A percentile compares a stretch with the other conserved stretches of the same genome.
Evolutionary conservation across 2,888 invertebrate species (phyloP).

Genomic region (Cephus sareptanus): DNA sequence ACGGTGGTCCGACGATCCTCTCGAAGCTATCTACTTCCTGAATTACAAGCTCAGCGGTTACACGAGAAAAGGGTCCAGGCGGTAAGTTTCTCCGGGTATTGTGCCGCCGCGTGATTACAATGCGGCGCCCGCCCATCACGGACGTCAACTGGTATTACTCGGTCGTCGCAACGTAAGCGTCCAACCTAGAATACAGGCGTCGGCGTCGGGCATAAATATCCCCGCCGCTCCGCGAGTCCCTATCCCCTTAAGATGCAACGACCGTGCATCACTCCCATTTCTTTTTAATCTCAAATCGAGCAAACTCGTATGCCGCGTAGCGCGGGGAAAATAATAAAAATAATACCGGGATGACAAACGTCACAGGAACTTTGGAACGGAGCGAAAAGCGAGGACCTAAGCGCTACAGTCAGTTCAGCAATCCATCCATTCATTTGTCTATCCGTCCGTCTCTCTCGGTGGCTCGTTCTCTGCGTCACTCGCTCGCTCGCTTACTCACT

Average conservation of each 20-base stretch:
- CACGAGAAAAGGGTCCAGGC: background rate
- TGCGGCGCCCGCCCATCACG: background rate
- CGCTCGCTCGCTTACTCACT: constrained; percentile 57
- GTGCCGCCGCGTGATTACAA: background rate
- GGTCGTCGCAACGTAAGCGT: constrained; percentile 15
- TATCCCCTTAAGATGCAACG: background rate
- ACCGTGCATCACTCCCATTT: background rate
- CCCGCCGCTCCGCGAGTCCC: too few relatives aligned
- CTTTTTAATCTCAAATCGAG: background rate
- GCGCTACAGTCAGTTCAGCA: background rate
- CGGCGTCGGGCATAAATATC: background rate
- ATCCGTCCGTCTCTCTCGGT: constrained; percentile 32
- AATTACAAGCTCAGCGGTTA: background rate
- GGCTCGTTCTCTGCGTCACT: constrained; percentile 50
- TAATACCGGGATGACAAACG: background rate
- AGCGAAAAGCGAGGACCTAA: background rate
- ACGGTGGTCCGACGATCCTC: background rate
- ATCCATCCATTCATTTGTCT: constrained; percentile 34
- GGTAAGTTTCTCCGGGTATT: background rate
- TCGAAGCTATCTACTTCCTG: background rate
- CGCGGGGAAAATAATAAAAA: background rate
- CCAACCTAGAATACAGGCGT: background rate
- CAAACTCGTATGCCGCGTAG: background rate
- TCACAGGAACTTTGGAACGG: background rate
- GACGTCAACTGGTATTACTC: constrained; percentile 22